Conservation (phyloP, 1,140 invertebrate species). For the Anastrepha ludens region DNA sequence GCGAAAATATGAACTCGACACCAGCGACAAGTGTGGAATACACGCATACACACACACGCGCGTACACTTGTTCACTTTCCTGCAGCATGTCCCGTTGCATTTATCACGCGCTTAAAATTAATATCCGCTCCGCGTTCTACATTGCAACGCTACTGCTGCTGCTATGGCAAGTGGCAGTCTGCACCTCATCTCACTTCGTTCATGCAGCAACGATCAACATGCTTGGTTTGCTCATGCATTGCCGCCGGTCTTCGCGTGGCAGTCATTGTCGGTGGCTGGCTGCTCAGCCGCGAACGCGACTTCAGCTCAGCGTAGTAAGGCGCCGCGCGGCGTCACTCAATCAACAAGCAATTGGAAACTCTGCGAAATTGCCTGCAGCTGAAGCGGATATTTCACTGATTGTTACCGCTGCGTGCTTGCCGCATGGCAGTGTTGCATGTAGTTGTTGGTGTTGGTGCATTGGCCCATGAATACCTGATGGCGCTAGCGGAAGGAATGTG, state of each 20-base stretch:
- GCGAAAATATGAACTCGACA: neutral
- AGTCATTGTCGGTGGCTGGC: slow-evolving; percentile 4
- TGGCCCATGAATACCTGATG: neutral
- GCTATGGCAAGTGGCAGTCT: neutral
- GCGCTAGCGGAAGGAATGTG: slow-evolving; percentile 47
- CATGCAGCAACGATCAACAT: slow-evolving; percentile 8
- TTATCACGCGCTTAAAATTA: slow-evolving; percentile 58
- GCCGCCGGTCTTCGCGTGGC: neutral
- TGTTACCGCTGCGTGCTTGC: slow-evolving; percentile 47
- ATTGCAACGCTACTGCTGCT: neutral
- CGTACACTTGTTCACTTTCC: neutral
- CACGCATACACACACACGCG: neutral
- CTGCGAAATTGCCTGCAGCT: slow-evolving; percentile 57
- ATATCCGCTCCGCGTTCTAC: slow-evolving; percentile 56
- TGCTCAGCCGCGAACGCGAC: neutral
- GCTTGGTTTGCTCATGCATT: neutral
- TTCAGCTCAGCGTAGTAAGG: neutral
- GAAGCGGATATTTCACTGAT: slow-evolving; percentile 57
- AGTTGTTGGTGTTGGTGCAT: slow-evolving; percentile 13
- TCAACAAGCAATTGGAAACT: slow-evolving; percentile 58
- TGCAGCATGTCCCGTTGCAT: slow-evolving; percentile 50
- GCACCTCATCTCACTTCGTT: neutral
- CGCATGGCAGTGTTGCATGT: neutral
- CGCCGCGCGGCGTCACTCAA: slow-evolving; percentile 53
- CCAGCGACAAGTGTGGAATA: slow-evolving; percentile 12